A percentile compares a stretch with the other conserved stretches of the same genome.
These are phyloP conservation scores for Uropsilus gracilis DNA, from an alignment of 2,113 vertebrate genomes.

Conservation along the genomic window DNA sequence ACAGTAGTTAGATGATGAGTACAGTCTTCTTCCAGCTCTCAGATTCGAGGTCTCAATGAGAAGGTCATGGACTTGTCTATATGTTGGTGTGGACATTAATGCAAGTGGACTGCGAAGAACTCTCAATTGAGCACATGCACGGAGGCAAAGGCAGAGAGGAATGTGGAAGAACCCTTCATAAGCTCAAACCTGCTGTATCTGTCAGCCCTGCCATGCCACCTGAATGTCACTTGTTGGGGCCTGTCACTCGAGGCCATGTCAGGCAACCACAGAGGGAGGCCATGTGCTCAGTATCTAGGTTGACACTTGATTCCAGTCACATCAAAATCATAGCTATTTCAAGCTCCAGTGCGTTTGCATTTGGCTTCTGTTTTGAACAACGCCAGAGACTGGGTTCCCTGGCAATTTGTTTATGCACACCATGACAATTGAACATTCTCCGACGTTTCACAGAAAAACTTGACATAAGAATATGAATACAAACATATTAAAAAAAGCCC, in stretches of 20 bases:
- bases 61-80: not conserved
- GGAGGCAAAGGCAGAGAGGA: not conserved
- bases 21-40: not conserved
- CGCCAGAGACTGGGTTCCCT: not conserved
- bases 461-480: conserved; percentile 72
- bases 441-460: conserved; percentile 70
- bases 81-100: not conserved
- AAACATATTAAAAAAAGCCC: conserved; percentile 77
- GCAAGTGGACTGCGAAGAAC: accelerated
- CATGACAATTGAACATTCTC: conserved; percentile 46
- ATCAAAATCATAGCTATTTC: not conserved
- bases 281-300: not conserved
- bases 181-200: not conserved
- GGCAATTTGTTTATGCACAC: conserved; percentile 62
- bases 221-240: conserved; percentile 18
- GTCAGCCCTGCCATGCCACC: not conserved
- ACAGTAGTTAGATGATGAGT: not conserved
- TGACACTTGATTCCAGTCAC: not conserved
- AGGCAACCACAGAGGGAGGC: not conserved
- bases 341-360: not conserved
- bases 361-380: conserved; percentile 61
- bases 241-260: not conserved
- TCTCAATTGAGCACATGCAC: accelerated
- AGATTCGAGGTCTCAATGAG: not conserved
- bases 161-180: not conserved